These are phyloP conservation scores for Tillus elongatus DNA, from an alignment of 2,888 invertebrate genomes.

Conservation along the genomic window DNA sequence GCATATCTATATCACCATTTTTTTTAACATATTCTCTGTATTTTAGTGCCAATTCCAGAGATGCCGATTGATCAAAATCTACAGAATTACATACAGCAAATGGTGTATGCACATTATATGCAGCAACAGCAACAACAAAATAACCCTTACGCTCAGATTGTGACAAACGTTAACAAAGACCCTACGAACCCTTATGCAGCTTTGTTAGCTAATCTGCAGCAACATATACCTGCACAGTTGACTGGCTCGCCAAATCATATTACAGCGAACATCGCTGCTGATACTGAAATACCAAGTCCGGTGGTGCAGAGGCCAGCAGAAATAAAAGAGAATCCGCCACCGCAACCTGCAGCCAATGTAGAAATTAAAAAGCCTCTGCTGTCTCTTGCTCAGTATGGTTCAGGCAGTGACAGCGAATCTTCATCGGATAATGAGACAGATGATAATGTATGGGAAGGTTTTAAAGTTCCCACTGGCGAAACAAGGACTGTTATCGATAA, in stretches of 20 bases:
- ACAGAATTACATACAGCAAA: slow-evolving; percentile 31
- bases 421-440: slow-evolving; percentile 20
- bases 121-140: slow-evolving; percentile 22
- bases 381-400: slow-evolving; percentile 35
- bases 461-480: slow-evolving; percentile 66
- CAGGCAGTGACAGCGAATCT: slow-evolving; percentile 26
- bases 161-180: slow-evolving; percentile 36
- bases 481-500: slow-evolving; percentile 85
- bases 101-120: slow-evolving; percentile 35
- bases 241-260: neutral
- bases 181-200: slow-evolving; percentile 27
- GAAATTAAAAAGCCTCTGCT: slow-evolving; percentile 25
- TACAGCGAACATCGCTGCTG: neutral
- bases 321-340: no score
- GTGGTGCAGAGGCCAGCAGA: slow-evolving; percentile 9
- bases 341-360: slow-evolving; percentile 12
- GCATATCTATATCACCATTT: no score
- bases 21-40: no score
- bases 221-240: slow-evolving; percentile 12
- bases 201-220: slow-evolving; percentile 22
- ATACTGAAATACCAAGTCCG: neutral
- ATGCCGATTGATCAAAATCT: slow-evolving; percentile 27
- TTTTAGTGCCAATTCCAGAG: slow-evolving; percentile 23
- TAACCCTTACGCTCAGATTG: slow-evolving; percentile 39
- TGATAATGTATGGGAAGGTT: slow-evolving; percentile 15